Evolutionary conservation across 2,113 vertebrate species (phyloP).

Genomic region (Emydura subglobosa): DNA sequence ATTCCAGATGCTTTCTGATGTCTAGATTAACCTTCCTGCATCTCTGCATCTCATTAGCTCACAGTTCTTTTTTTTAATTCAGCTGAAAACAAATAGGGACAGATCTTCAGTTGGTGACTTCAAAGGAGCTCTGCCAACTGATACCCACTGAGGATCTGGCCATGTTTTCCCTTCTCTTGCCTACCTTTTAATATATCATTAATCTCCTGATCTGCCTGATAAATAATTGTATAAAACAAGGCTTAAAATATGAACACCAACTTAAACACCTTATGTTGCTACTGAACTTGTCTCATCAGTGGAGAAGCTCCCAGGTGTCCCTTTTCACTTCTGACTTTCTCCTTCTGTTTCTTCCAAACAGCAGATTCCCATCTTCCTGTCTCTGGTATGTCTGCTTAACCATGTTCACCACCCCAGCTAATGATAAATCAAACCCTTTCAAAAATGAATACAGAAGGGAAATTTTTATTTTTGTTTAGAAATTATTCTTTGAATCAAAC

Average conservation of each 20-base stretch:
- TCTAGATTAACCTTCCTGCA: not conserved
- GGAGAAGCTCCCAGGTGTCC: constrained; percentile 12
- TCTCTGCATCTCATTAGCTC: not conserved
- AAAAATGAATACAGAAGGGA: not conserved
- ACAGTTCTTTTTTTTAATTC: not conserved
- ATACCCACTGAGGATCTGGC: not conserved
- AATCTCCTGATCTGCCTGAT: not conserved
- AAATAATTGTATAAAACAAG: constrained; percentile 54
- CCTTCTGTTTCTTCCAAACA: constrained; percentile 22
- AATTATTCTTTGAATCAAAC: not conserved
- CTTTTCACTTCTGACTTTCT: constrained; percentile 26
- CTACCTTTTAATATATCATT: not conserved
- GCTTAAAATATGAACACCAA: constrained; percentile 58
- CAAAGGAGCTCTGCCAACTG: not conserved
- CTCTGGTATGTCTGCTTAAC: not conserved
- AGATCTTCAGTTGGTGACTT: not conserved
- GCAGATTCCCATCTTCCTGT: constrained; percentile 18
- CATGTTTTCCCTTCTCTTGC: not conserved
- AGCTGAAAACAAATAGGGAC: not conserved
- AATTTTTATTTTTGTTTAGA: not conserved
- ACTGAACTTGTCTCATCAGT: constrained; percentile 28
- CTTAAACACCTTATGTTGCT: constrained; percentile 56
- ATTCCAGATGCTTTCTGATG: not conserved
- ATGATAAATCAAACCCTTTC: not conserved
- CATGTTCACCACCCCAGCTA: not conserved